These are phyloP conservation scores for Conus betulinus DNA, from an alignment of 1,140 invertebrate species.

Conservation along the genomic window DNA sequence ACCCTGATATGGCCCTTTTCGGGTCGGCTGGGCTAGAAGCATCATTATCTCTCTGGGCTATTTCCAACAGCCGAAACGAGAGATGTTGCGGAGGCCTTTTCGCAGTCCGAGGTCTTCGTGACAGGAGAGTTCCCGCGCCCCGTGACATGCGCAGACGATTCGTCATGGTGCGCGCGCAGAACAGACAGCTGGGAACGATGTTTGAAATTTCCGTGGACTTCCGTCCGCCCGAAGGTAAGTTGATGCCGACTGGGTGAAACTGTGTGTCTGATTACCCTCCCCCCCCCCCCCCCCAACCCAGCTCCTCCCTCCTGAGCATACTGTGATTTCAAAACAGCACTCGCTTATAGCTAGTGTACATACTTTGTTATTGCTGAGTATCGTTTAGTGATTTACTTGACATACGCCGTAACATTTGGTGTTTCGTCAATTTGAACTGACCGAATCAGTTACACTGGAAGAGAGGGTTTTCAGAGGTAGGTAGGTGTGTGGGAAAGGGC, in stretches of 20 bases:
- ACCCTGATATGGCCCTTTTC: too few species aligned
- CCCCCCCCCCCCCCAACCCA: neutral
- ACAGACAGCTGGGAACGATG: conserved; percentile 27
- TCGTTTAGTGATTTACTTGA: too few species aligned
- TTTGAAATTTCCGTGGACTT: conserved; percentile 56
- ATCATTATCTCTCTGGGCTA: neutral
- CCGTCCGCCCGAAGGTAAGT: conserved; percentile 49
- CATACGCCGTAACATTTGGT: too few species aligned
- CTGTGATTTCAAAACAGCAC: too few species aligned
- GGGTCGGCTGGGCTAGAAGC: too few species aligned
- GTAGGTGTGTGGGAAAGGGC: too few species aligned
- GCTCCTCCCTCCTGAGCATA: too few species aligned
- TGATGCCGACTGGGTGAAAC: neutral
- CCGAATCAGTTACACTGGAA: too few species aligned
- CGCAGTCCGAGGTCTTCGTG: conserved; percentile 43
- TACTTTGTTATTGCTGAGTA: too few species aligned
- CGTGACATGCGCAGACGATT: conserved; percentile 38
- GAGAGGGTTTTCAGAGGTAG: too few species aligned
- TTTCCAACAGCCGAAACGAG: conserved; percentile 22
- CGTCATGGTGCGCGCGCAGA: conserved; percentile 43
- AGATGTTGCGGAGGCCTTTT: conserved; percentile 42
- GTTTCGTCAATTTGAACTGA: too few species aligned
- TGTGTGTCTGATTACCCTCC: neutral
- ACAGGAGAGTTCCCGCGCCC: conserved; percentile 46
- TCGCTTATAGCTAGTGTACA: too few species aligned